Evolutionary conservation across 1,140 invertebrate genomes (phyloP).

Genomic region (Carcinoscorpius rotundicauda): DNA sequence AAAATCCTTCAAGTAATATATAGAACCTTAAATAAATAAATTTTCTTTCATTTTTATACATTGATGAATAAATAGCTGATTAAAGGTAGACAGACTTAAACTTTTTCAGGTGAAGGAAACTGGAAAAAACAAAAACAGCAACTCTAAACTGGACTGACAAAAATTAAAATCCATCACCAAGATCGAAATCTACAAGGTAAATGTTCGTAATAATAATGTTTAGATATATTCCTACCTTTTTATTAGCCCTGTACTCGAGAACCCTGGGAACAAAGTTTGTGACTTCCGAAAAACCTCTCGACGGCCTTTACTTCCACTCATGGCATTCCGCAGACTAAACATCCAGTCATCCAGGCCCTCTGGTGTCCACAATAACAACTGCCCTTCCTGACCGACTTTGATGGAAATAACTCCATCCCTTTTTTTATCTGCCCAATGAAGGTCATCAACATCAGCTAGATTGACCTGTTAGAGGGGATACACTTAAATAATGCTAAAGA

Average conservation of each 20-base stretch:
- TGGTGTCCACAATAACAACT: slow-evolving; percentile 41
- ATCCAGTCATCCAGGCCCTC: slow-evolving; percentile 25
- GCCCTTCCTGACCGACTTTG: slow-evolving; percentile 34
- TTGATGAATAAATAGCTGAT: too few relatives aligned
- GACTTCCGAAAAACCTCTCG: slow-evolving; percentile 23
- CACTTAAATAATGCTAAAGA: too few relatives aligned
- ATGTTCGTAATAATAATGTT: too few relatives aligned
- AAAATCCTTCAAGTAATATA: too few relatives aligned
- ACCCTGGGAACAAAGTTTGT: slow-evolving; percentile 17
- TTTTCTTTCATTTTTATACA: too few relatives aligned
- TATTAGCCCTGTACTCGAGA: slow-evolving; percentile 11
- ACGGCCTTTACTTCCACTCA: slow-evolving; percentile 22
- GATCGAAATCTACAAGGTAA: too few relatives aligned
- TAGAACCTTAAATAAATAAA: too few relatives aligned
- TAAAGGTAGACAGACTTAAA: too few relatives aligned
- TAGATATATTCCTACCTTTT: slow-evolving; percentile 8
- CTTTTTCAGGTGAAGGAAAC: too few relatives aligned
- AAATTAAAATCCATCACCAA: too few relatives aligned
- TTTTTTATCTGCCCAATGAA: slow-evolving; percentile 50
- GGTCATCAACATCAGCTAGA: slow-evolving; percentile 48
- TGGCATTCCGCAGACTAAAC: slow-evolving; percentile 21
- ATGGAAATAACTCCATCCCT: slow-evolving; percentile 37
- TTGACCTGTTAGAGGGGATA: slow-evolving; percentile 37
- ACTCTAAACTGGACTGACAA: too few relatives aligned
- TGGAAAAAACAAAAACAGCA: too few relatives aligned